A percentile compares a stretch with the other conserved stretches of the same genome.
phyloP scores from a whole-genome alignment of 2,888 invertebrate genomes.

The Coelogynopora nodosa region DNA sequence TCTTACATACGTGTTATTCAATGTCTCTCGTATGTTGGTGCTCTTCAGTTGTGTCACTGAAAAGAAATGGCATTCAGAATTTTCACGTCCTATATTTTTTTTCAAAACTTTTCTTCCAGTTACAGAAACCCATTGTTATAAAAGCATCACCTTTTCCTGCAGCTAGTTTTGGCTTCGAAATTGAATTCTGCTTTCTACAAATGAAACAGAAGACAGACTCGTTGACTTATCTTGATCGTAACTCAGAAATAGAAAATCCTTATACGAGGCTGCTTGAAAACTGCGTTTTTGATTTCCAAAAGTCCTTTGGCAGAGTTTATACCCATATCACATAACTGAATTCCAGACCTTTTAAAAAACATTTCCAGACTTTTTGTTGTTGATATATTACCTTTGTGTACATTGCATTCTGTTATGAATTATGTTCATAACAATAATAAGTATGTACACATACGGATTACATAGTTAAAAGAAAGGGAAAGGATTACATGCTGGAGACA shows the following conservation, averaged over 20 bases:
- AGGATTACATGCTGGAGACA: too few species aligned
- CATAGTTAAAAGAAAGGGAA: too few species aligned
- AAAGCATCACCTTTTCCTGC: not conserved
- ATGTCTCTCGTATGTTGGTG: not conserved
- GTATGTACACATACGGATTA: too few species aligned
- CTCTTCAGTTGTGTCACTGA: not conserved
- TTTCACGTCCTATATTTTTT: not conserved
- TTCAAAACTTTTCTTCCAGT: not conserved
- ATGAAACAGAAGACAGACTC: not conserved
- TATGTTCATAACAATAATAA: too few species aligned
- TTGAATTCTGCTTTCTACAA: conserved; percentile 12
- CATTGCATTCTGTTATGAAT: too few species aligned
- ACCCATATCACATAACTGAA: too few species aligned
- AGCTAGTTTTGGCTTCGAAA: not conserved
- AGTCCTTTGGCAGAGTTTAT: not conserved
- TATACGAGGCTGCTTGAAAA: conserved; percentile 16
- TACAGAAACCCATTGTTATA: not conserved
- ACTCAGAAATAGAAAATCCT: conserved; percentile 20
- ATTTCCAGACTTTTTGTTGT: too few species aligned
- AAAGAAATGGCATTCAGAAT: not conserved
- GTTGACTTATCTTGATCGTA: not conserved
- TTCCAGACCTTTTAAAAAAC: too few species aligned
- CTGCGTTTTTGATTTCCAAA: not conserved
- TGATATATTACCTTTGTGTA: too few species aligned
- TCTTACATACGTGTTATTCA: not conserved